A percentile compares a stretch with the other conserved stretches of the same genome.
Evolutionary conservation across 23 tunicate species (phyloP).

Genomic region (Trididemnum miniatum): DNA sequence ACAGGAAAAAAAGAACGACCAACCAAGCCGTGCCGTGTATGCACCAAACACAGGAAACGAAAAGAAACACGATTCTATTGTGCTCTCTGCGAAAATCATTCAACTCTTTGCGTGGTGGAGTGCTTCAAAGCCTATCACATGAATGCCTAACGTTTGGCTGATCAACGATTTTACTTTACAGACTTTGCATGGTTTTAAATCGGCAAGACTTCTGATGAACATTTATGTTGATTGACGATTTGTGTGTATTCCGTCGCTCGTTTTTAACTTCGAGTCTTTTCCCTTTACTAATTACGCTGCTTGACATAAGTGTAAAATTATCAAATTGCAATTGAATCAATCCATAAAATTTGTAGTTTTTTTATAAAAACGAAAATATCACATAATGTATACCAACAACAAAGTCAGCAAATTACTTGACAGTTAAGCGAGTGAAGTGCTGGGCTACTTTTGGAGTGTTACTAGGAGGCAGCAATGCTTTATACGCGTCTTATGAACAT

Average conservation of each 20-base stretch:
- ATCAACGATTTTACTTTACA: background rate
- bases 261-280: background rate
- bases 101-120: constrained; percentile 25
- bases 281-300: background rate
- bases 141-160: constrained; percentile 9
- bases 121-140: constrained; percentile 24
- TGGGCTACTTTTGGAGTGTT: background rate
- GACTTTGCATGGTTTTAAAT: background rate
- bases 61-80: background rate
- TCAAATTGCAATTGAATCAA: constrained; percentile 10
- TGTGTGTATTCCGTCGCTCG: background rate
- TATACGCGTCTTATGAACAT: background rate
- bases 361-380: constrained; percentile 12
- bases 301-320: constrained; percentile 4
- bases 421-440: background rate
- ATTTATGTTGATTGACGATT: background rate
- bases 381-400: constrained; percentile 8
- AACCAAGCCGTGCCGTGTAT: constrained; percentile 2
- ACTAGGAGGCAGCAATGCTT: constrained; percentile 3
- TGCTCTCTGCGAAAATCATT: constrained; percentile 16
- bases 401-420: background rate
- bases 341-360: constrained; percentile 1
- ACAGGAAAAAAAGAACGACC: constrained; percentile 5
- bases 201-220: background rate
- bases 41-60: constrained; percentile 10